Conservation (phyloP, 2,113 vertebrate species). For the Spermophilus dauricus region DNA sequence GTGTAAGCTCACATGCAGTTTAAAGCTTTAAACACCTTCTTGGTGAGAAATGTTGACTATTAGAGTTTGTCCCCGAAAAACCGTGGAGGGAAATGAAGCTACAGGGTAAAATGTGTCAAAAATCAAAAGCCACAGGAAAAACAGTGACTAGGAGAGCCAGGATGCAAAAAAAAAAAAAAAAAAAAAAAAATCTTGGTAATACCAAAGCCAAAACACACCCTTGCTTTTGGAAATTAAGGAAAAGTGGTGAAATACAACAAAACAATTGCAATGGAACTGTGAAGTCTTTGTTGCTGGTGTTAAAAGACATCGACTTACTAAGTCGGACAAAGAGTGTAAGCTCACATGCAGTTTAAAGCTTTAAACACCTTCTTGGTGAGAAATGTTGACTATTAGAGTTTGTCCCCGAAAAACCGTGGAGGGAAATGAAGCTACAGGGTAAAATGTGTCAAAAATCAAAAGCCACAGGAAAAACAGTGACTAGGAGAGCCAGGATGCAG, state of each 20-base stretch:
- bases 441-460: constrained; percentile 37
- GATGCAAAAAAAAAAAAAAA: background rate
- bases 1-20: background rate
- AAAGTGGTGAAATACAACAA: background rate
- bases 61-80: background rate
- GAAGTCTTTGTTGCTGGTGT: background rate
- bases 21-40: background rate
- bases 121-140: constrained; percentile 57
- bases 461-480: constrained; percentile 35
- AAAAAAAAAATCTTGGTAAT: background rate
- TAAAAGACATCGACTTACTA: background rate
- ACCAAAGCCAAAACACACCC: background rate
- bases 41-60: background rate
- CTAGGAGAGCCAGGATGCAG: background rate
- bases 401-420: background rate
- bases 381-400: background rate
- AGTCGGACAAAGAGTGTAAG: background rate
- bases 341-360: background rate
- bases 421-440: background rate
- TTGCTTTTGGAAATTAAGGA: constrained; percentile 22
- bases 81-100: background rate
- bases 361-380: background rate
- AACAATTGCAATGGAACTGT: background rate
- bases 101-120: background rate
- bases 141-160: constrained; percentile 31